Conservation (phyloP, 2,797 vertebrate genomes). For the Cuniculus paca region DNA sequence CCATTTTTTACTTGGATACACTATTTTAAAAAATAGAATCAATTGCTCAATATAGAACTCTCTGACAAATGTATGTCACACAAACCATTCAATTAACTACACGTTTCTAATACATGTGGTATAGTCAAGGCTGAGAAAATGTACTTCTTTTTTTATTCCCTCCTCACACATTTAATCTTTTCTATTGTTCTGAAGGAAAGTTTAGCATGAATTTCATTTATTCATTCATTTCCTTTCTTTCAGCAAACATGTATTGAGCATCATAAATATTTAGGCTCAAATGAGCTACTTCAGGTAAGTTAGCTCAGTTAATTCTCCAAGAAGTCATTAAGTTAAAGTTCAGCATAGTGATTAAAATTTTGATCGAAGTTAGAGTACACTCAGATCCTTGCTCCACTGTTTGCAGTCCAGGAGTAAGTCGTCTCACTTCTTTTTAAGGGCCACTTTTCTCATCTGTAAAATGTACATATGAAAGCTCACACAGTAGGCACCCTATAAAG, state of each 20-base stretch:
- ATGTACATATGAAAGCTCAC: too few species aligned
- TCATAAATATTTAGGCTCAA: not conserved
- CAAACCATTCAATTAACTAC: not conserved
- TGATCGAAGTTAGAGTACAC: too few species aligned
- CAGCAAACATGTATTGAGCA: not conserved
- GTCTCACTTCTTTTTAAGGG: too few species aligned
- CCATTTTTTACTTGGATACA: not conserved
- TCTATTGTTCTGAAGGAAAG: not conserved
- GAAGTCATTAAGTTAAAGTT: not conserved
- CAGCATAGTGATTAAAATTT: not conserved
- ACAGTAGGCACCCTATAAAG: too few species aligned
- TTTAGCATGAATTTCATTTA: not conserved
- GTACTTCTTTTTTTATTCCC: not conserved
- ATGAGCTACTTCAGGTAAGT: not conserved
- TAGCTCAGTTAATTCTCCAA: slow-evolving; percentile 37
- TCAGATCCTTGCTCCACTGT: too few species aligned
- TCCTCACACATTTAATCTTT: not conserved
- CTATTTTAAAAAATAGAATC: not conserved
- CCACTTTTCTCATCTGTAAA: too few species aligned
- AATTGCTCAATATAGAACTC: not conserved
- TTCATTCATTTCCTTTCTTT: slow-evolving; percentile 21
- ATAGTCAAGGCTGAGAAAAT: not conserved
- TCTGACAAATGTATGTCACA: not conserved
- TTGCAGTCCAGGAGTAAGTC: not conserved
- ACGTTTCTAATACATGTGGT: not conserved